Percentiles rank a stretch among this genome's conserved stretches.
Evolutionary conservation across 35 echinoderm and acorn worm species (phyloP).

Genomic region (Apostichopus parvimensis): DNA sequence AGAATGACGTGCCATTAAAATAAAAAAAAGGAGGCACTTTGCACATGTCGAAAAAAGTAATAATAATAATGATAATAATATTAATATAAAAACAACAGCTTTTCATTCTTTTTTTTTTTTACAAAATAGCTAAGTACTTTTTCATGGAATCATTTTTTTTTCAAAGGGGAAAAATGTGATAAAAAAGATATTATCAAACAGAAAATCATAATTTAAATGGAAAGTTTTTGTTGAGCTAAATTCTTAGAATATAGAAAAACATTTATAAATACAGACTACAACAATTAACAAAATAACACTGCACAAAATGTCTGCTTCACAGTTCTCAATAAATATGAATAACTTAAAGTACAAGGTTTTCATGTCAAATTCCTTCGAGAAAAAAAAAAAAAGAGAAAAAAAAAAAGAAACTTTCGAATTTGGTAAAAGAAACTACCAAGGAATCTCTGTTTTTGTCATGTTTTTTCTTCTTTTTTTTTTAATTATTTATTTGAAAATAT

Average conservation of each 20-base stretch:
- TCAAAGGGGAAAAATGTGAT: constrained; percentile 43
- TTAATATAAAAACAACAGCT: constrained; percentile 31
- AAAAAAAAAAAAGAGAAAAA: constrained; percentile 19
- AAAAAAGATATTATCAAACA: constrained; percentile 58
- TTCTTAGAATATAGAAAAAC: constrained; percentile 61
- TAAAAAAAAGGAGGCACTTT: constrained; percentile 26
- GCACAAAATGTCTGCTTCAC: constrained; percentile 47
- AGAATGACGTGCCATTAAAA: constrained; percentile 8
- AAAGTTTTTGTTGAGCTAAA: constrained; percentile 60
- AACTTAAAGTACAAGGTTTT: constrained; percentile 60
- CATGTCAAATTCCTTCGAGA: constrained; percentile 53
- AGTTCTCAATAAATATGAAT: constrained; percentile 66
- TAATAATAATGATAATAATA: background rate
- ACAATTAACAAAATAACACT: constrained; percentile 50
- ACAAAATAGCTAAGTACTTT: constrained; percentile 54
- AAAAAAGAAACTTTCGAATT: background rate
- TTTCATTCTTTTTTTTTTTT: constrained; percentile 13
- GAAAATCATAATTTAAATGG: constrained; percentile 60
- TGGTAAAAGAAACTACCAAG: constrained; percentile 8
- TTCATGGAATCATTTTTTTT: constrained; percentile 51
- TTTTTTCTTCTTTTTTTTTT: constrained; percentile 32
- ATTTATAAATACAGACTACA: constrained; percentile 57
- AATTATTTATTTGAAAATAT: constrained; percentile 17
- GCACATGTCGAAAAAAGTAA: constrained; percentile 38
- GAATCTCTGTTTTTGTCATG: constrained; percentile 25